Evolutionary conservation across 1,140 invertebrate genomes (phyloP).

Genomic region (Scaptomyza montana): DNA sequence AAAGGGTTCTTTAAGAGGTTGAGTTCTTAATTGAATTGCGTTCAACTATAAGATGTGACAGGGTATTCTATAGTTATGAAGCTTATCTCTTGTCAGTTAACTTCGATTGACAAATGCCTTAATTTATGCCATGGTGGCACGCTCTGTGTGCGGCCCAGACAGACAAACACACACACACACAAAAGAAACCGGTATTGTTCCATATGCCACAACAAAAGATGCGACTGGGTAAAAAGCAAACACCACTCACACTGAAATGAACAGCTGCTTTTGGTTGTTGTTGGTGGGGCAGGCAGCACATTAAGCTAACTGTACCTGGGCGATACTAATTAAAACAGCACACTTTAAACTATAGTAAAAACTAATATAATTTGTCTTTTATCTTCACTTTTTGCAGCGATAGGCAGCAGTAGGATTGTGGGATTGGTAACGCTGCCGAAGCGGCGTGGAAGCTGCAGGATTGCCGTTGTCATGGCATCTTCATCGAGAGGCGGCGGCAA

Average conservation of each 20-base stretch:
- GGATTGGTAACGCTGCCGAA: conserved; percentile 17
- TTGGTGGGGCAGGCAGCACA: not conserved
- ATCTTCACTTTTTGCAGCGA: conserved; percentile 34
- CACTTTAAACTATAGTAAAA: not conserved
- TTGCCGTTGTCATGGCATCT: conserved; percentile 34
- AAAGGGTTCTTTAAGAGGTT: no score
- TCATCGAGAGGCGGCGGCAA: conserved; percentile 12
- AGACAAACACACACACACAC: not conserved
- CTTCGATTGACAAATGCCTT: not conserved
- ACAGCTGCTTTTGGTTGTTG: conserved; percentile 11
- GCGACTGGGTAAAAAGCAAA: not conserved
- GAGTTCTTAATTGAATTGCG: no score
- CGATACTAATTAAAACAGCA: not conserved
- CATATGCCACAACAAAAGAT: conserved; percentile 13
- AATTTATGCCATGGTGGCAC: conserved; percentile 33
- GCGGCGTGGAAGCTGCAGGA: conserved; percentile 19
- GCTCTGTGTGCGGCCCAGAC: conserved; percentile 17
- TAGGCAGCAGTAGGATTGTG: conserved; percentile 19
- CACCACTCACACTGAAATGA: not conserved
- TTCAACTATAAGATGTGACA: no score
- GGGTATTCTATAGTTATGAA: not conserved
- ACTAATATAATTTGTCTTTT: conserved; percentile 13
- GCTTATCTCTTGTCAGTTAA: not conserved
- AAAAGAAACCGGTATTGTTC: conserved; percentile 31
- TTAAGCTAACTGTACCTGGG: conserved; percentile 1